These are phyloP conservation scores for Julus scanicus DNA, from an alignment of 2,888 invertebrate genomes.

Conservation along the genomic window DNA sequence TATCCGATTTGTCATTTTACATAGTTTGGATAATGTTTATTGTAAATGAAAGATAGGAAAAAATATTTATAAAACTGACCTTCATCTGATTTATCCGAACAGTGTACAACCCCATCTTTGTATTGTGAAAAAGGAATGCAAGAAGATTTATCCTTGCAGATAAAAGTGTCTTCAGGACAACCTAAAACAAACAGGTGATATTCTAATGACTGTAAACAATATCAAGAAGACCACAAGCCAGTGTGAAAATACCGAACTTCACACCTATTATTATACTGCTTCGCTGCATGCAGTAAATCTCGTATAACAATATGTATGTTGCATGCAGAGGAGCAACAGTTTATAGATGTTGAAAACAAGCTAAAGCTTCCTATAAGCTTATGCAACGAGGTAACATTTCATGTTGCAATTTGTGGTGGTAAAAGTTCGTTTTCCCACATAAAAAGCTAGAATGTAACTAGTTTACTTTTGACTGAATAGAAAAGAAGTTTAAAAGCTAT, in stretches of 20 bases:
- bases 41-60: not conserved
- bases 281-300: too few relatives aligned
- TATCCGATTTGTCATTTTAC: not conserved
- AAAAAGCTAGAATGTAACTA: slow-evolving; percentile 11
- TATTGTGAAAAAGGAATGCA: slow-evolving; percentile 61
- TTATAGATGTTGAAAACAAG: not conserved
- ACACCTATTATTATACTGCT: not conserved
- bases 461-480: slow-evolving; percentile 38
- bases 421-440: slow-evolving; percentile 41
- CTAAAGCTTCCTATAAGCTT: not conserved
- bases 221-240: too few relatives aligned
- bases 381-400: slow-evolving; percentile 15
- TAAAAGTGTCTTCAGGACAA: slow-evolving; percentile 62
- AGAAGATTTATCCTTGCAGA: slow-evolving; percentile 61
- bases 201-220: not conserved
- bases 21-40: not conserved
- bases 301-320: not conserved
- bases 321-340: not conserved
- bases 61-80: slow-evolving; percentile 60
- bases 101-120: slow-evolving; percentile 63
- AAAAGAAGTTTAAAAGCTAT: slow-evolving; percentile 7
- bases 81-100: slow-evolving; percentile 65
- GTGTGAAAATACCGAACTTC: not conserved
- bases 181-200: slow-evolving; percentile 58
- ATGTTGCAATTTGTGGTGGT: not conserved